Evolutionary conservation across 35 echinoderm and acorn worm genomes (phyloP), one percentile per base, ranked within the genome.

Genomic region (Anneissia japonica): DNA sequence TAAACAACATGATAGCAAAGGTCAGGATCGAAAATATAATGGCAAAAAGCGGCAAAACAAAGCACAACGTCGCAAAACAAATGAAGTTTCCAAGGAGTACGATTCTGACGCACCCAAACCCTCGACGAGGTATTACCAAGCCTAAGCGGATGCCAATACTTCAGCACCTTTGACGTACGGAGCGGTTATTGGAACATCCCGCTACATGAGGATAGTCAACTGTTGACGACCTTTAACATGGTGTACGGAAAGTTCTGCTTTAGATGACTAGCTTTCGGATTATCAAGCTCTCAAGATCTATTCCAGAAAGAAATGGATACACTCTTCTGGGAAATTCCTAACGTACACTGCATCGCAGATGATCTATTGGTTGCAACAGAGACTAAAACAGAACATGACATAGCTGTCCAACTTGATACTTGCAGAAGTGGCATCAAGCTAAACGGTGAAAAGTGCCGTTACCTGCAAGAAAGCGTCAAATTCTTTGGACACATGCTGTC

Each of bases 221-320:
- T 30, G 72, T 32, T 84, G 26, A 84, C 82, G 14, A 74, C 7
- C 9, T 30, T 84, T 46, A 84, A 32, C 35, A 72, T 26, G 23
- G 40, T 43, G 17, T 1, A 82, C 35, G 80, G 38, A 21, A 77
- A 32, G 32, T 81, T 81, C 33, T 81, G 79, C 40, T 81, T 81
- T 81, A 81, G 13, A 37, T 37, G 82, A 84, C 34, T 84, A 33
- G 39, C 46, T 30, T 84, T 84, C 37, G 82, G 82, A 56, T 37
- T 64, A 9, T 56, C 4, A 11, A 56, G 6, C 30, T 19, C 31
- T 43, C 14, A 84, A 30, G 79, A 13, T 81, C 36, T 81, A 23
- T 38, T 19, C 17, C 36, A 16, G 36, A 38, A 19, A 34, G n/a
- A n/a, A n/a, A n/a, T n/a, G n/a, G n/a, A n/a, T n/a, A n/a, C n/a